phyloP scores from a whole-genome alignment of 2,797 vertebrate species.

The Cossypha heuglini region DNA sequence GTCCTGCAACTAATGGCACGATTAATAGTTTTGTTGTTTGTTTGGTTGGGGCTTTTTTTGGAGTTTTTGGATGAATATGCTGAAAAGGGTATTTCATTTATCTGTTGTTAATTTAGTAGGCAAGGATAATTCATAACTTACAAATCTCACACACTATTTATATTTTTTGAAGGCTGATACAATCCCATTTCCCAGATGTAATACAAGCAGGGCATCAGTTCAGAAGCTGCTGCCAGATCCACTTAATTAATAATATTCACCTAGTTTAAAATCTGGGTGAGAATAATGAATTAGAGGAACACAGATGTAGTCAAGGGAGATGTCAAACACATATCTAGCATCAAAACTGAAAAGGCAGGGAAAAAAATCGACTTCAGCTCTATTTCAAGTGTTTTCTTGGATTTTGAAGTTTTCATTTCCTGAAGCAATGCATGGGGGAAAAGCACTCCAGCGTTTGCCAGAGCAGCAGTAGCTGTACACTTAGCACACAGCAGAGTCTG shows the following conservation, averaged over 20 bases:
- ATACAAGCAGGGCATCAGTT: slow-evolving; percentile 33
- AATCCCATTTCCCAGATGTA: neutral
- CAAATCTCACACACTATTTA: neutral
- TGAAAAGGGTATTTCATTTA: neutral
- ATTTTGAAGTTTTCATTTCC: slow-evolving; percentile 8
- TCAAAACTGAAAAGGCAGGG: slow-evolving; percentile 2
- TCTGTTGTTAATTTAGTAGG: slow-evolving; percentile 8
- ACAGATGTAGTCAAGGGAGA: neutral
- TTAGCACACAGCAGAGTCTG: slow-evolving; percentile 45
- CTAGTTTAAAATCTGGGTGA: neutral
- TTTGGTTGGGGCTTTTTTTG: no score
- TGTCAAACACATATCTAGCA: neutral
- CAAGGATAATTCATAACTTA: neutral
- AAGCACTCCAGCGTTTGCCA: neutral
- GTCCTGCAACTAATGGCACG: neutral
- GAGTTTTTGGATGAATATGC: neutral
- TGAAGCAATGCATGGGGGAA: neutral
- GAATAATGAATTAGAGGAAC: slow-evolving; percentile 6
- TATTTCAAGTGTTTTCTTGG: neutral
- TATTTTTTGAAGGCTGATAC: neutral
- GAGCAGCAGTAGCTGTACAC: neutral
- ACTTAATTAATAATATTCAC: slow-evolving; percentile 18
- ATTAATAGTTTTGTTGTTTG: neutral
- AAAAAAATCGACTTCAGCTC: slow-evolving; percentile 26
- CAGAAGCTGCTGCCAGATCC: slow-evolving; percentile 28